Base-by-base conservation (phyloP, 2,113 vertebrate genomes). In the Gracilinanus agilis region DNA sequence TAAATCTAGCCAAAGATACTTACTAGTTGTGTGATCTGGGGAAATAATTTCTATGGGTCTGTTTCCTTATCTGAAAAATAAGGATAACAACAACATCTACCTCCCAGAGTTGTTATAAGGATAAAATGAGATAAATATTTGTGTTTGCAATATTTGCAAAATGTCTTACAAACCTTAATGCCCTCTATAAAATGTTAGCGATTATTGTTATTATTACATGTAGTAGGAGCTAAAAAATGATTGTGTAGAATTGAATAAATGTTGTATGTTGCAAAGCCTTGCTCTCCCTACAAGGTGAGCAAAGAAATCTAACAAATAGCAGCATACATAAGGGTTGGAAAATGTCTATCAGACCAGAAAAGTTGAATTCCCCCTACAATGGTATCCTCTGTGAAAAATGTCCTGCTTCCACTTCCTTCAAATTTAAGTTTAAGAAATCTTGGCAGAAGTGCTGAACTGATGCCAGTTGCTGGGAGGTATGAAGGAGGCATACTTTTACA, bases 371-470 rank as follows among this genome's bases (percentile, higher is more conserved):
- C 67, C 19, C n/a, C 67, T 34, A 1, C 13, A 95, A 44, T 90
- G 93, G 88, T 53, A 53, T 83, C 9, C 53, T n/a, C 25, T 93
- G 90, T 93, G 75, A 5, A 90, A 88, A 93, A 53, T 25, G 54
- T 53, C 53, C 29, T 89, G 1, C 53, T 92, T 94, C 5, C 44
- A 83, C 25, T 90, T 92, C 5, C 93, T 93, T 93, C 61, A 58
- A 55, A 34, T 94, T 90, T 92, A 94, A 92, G 90, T 89, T 16
- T 75, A 58, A 92, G 54, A 90, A 29, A 94, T 10, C 23, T 95
- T 91, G 54, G 53, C 53, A 54, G 29, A 94, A 61, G 95, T 96
- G 91, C 90, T 92, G 96, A 90, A 90, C 55, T 53, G 9, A 2
- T 96, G 44, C 9, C 54, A 96, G 67, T 91, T 91, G 44, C 49